Base-by-base conservation (phyloP, 2,113 vertebrate genomes). In the Percopsis transmontana region DNA sequence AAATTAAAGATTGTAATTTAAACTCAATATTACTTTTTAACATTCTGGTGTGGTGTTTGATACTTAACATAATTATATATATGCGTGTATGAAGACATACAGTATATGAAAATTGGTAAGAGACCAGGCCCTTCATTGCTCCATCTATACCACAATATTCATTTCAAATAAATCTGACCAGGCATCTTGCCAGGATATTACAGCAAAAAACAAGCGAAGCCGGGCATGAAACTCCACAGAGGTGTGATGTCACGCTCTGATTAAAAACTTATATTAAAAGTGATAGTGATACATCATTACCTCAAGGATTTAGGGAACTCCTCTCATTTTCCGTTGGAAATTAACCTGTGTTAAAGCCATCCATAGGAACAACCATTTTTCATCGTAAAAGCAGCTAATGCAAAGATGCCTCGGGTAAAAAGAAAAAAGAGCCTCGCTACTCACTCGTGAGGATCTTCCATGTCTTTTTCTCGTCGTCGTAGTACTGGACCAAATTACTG, bases 371-470 rank as follows among this genome's bases (percentile, higher is more conserved):
- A 51, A 74, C 77, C 77, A 83, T 79, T 70, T 78, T 58, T 80
- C 78, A 72, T 87, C 77, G 74, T 80, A 81, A 82, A 76, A 83
- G 67, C 19, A 65, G 71, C 69, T 77, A 3, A 78, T 82, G 74
- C 80, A 64, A 58, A 79, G 74, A 84, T 65, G 77, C 82, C 74
- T 47, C 20, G 21, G 73, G 78, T 73, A 2, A 51, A 74, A 75
- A 57, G 62, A 70, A 71, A 70, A 72, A 33, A 27, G 61, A 48
- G 48, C 21, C 72, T 62, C 69, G 61, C 54, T 69, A 96, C 97
- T 96, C 93, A 99, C 97, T 97, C 91, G 97, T 99, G 86, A 99
- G 96, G 89, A 99, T 98, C 94, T 99, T 99, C 97, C 97, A 99
- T 0, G 97, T 99, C 93, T 99, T 99, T 94, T 99, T 99, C 88